Conservation (phyloP, 2,113 vertebrate genomes). For the Verasper variegatus region DNA sequence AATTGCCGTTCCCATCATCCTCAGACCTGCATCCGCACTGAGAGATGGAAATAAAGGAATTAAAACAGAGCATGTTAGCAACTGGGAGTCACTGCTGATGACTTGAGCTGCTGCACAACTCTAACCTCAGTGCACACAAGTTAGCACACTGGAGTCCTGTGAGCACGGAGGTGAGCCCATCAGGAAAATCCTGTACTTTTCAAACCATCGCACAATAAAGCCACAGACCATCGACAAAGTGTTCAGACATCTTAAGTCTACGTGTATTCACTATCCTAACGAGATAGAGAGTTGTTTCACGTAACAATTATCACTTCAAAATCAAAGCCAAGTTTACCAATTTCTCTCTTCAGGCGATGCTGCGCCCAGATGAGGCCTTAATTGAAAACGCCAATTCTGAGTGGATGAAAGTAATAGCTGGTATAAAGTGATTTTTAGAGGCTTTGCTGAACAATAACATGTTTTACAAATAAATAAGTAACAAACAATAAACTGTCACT, state of each 20-base stretch:
- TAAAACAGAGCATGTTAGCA: conserved; percentile 47
- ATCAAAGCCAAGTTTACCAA: no score
- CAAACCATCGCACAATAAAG: background rate
- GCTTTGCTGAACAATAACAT: no score
- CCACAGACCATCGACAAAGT: conserved; percentile 1
- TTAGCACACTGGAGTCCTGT: conserved; percentile 6
- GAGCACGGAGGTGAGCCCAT: conserved; percentile 1
- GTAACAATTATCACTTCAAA: background rate
- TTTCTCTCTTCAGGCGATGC: no score
- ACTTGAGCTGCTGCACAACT: conserved; percentile 20
- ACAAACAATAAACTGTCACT: no score
- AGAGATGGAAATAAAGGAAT: conserved; percentile 24
- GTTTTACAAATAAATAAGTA: no score
- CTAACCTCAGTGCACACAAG: background rate
- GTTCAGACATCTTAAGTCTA: conserved; percentile 1
- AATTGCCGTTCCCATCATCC: conserved; percentile 59
- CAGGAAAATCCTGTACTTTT: conserved; percentile 9
- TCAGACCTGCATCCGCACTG: conserved; percentile 39
- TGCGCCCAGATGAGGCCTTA: no score
- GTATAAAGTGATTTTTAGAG: no score
- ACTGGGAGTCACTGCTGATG: conserved; percentile 49
- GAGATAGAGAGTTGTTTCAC: conserved; percentile 3
- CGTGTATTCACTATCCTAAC: conserved; percentile 14
- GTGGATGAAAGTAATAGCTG: no score
- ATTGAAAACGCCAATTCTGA: background rate